Evolutionary conservation across 2,113 vertebrate species (phyloP).

Genomic region (Peucedramus taeniatus): DNA sequence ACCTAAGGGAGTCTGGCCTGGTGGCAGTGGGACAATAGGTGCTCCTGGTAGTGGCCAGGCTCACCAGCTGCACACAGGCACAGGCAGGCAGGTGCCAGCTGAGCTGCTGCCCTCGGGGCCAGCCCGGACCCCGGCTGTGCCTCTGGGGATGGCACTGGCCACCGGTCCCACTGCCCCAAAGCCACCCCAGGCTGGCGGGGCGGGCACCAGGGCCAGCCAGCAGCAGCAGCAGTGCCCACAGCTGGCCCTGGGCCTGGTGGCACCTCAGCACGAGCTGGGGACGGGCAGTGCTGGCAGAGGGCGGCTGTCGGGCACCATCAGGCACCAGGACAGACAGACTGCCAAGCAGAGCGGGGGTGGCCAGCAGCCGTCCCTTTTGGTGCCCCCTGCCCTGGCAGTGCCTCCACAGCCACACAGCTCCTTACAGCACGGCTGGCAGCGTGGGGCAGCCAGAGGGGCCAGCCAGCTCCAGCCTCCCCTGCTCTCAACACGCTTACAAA

Average conservation of each 20-base stretch:
- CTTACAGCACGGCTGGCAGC: not conserved
- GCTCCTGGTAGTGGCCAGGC: rapidly evolving
- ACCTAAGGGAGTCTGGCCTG: not conserved
- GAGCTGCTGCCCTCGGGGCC: not conserved
- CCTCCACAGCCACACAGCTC: not conserved
- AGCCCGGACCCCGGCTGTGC: not conserved
- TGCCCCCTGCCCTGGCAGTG: not conserved
- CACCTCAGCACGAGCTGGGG: not conserved
- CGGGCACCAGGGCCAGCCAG: too few species aligned
- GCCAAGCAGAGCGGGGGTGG: not conserved
- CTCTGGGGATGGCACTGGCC: rapidly evolving
- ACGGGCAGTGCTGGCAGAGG: rapidly evolving
- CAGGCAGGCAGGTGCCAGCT: rapidly evolving
- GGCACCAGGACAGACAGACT: not conserved
- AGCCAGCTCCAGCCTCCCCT: not conserved
- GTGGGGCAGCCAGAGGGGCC: not conserved
- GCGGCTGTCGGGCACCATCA: rapidly evolving
- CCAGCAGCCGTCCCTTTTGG: not conserved
- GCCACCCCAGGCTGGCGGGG: not conserved
- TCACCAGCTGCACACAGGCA: not conserved
- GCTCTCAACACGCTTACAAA: not conserved
- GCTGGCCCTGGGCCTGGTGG: not conserved
- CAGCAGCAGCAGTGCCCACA: rapidly evolving
- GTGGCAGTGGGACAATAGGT: rapidly evolving
- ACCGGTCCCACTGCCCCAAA: rapidly evolving